Base-by-base conservation (phyloP, 2,113 vertebrate species). In the Myrmophylax atrothorax region DNA sequence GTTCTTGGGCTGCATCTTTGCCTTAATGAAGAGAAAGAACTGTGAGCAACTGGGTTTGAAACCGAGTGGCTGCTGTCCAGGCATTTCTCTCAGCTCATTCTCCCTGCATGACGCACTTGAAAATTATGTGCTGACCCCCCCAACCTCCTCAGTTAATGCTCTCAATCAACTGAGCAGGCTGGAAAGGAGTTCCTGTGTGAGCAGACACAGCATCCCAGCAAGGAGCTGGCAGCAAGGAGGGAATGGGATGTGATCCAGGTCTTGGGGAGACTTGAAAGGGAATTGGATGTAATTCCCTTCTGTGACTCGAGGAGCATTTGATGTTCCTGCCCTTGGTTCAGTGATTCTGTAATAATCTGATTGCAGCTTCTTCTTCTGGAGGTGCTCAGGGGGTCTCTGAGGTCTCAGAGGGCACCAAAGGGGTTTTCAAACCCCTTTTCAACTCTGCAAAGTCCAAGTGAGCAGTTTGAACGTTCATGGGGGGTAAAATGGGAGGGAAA, bases 381-480 rank as follows among this genome's bases (percentile, higher is more conserved):
- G 81, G 64, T 76, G 84, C 23, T 80, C 80, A 33, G 4, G 6
- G 76, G 62, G 68, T 5, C 29, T 68, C 33, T 1, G 10, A 83
- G 84, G 38, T 64, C 83, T 26, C 73, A 23, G 72, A 59, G 66
- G 82, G 22, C 50, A 31, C 44, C 28, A 44, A 64, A 53, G 35
- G 24, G 8, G 42, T 35, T 73, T 23, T 47, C 47, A 59, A 81
- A 56, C 4, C 28, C 46, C 12, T 18, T 8, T 62, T 28, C 5
- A 2, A 14, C 17, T 50, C 46, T 28, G 46, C n/a, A 53, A 38
- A 31, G 35, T 23, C 46, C 55, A 24, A 50, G 14, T 5, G 19
- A 74, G 42, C 3, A 9, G 11, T 42, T 87, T 28, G 56, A 14
- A 0, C 38, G 7, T 3, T 59, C 0, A 3, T 1, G 4, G 2